These are phyloP conservation scores for Festucalex cinctus DNA, from an alignment of 2,113 vertebrate species.

Conservation along the genomic window DNA sequence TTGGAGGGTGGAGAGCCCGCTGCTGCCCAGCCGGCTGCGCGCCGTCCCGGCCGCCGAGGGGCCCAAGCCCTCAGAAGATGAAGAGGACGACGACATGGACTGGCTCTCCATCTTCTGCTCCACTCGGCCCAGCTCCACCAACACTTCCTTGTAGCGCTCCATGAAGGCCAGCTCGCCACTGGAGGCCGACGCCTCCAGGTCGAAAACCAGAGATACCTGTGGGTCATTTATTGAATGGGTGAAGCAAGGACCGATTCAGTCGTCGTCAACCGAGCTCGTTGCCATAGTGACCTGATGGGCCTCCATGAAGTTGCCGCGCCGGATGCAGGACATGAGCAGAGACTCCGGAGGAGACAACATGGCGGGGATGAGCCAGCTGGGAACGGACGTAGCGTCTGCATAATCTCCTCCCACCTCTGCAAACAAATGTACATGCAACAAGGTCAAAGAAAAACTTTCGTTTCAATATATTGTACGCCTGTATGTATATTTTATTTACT, in stretches of 20 bases:
- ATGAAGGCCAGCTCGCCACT: constrained; percentile 88
- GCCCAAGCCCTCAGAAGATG: constrained; percentile 68
- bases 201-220: constrained; percentile 88
- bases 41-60: constrained; percentile 25
- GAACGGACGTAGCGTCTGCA: constrained; percentile 61
- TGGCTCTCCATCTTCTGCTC: constrained; percentile 92
- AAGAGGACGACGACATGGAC: constrained; percentile 69
- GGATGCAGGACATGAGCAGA: constrained; percentile 88
- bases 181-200: constrained; percentile 78
- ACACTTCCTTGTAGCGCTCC: constrained; percentile 86
- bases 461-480: too few relatives aligned
- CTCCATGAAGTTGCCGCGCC: constrained; percentile 86
- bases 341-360: constrained; percentile 96
- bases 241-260: background rate
- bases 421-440: constrained; percentile 6
- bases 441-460: background rate
- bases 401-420: constrained; percentile 75
- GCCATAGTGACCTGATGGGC: constrained; percentile 82
- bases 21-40: constrained; percentile 75
- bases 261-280: background rate
- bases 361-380: constrained; percentile 82
- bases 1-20: constrained; percentile 85
- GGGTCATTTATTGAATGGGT: background rate
- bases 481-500: too few relatives aligned
- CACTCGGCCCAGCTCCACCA: constrained; percentile 82